Conservation (phyloP, 2,113 vertebrate genomes). For the Quiscalus mexicanus region DNA sequence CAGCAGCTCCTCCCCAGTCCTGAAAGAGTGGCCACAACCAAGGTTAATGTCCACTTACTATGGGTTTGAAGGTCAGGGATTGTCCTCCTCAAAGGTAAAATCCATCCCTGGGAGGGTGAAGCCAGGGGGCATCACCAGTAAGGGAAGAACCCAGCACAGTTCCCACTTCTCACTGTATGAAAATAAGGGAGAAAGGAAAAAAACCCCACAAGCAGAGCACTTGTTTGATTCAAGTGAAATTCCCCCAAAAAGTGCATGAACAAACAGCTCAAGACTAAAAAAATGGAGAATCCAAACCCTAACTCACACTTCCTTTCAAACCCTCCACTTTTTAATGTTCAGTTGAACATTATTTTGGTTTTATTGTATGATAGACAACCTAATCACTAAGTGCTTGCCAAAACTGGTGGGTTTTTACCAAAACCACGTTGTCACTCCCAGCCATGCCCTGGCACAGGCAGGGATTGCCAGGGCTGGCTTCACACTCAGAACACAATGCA, state of each 20-base stretch:
- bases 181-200: background rate
- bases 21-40: fast-evolving
- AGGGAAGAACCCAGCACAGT: background rate
- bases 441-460: background rate
- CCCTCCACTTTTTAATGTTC: background rate
- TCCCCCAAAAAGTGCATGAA: background rate
- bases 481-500: background rate
- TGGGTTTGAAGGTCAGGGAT: background rate
- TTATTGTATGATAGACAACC: fast-evolving
- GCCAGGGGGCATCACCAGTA: background rate
- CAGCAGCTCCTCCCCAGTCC: background rate
- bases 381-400: background rate
- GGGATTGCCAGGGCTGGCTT: too few relatives aligned
- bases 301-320: background rate
- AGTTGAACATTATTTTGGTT: fast-evolving
- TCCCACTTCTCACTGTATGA: too few relatives aligned
- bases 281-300: background rate
- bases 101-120: background rate
- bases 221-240: background rate
- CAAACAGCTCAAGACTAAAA: background rate
- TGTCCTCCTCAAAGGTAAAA: background rate
- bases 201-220: background rate
- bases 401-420: background rate
- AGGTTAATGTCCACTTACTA: fast-evolving
- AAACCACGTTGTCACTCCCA: fast-evolving